These are phyloP conservation scores for Campoplex capitator DNA, from an alignment of 2,888 invertebrate genomes.

Conservation along the genomic window DNA sequence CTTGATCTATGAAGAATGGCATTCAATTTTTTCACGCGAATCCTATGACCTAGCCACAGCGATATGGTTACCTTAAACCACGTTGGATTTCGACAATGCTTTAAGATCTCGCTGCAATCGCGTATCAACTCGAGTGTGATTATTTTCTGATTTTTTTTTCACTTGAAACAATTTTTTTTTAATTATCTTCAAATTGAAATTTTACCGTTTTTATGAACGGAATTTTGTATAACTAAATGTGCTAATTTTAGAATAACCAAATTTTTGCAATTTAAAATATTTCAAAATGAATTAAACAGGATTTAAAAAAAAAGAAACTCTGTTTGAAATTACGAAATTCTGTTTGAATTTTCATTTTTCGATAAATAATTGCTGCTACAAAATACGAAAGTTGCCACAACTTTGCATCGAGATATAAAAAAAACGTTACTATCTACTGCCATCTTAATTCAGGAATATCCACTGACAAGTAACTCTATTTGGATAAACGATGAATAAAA, in stretches of 20 bases:
- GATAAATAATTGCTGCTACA: neutral
- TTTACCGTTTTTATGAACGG: no score
- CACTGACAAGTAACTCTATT: conserved; percentile 46
- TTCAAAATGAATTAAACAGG: neutral
- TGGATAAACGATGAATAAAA: conserved; percentile 68
- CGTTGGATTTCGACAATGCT: conserved; percentile 56
- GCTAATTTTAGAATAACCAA: neutral
- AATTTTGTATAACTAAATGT: neutral
- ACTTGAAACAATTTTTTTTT: neutral
- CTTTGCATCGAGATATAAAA: conserved; percentile 70
- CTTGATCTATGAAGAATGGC: no score
- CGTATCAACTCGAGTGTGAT: conserved; percentile 62
- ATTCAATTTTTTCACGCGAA: no score
- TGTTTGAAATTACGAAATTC: neutral
- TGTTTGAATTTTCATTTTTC: neutral
- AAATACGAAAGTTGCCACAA: conserved; percentile 52
- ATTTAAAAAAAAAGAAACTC: neutral
- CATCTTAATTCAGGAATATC: conserved; percentile 75
- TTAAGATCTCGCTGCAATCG: conserved; percentile 69
- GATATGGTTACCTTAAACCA: neutral
- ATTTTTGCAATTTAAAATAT: neutral
- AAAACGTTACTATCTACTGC: conserved; percentile 77
- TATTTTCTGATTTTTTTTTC: neutral
- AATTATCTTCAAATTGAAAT: no score
- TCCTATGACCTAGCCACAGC: no score